These are phyloP conservation scores for Acanthosepion lycidas DNA, from an alignment of 2,888 invertebrate genomes.

Conservation along the genomic window DNA sequence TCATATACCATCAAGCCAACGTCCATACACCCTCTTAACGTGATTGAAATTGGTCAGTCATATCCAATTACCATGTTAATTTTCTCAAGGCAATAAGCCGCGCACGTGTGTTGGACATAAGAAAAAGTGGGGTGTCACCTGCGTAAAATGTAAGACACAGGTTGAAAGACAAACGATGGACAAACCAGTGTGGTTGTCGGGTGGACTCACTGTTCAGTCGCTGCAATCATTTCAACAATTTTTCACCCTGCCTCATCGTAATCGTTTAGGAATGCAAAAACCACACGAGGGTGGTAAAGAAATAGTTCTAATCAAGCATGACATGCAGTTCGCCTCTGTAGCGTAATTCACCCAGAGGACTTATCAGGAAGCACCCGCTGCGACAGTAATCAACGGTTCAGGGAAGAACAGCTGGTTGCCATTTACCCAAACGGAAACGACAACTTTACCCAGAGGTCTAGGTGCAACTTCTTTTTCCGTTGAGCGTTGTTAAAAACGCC, in stretches of 20 bases:
- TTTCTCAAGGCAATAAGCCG: neutral
- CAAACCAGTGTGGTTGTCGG: neutral
- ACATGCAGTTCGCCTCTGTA: neutral
- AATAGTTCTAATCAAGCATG: neutral
- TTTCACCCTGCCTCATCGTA: neutral
- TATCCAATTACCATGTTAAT: neutral
- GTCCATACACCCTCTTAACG: neutral
- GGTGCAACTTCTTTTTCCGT: neutral
- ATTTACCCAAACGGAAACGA: conserved; percentile 8
- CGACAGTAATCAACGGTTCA: conserved; percentile 8
- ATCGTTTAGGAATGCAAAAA: neutral
- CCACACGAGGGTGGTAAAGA: neutral
- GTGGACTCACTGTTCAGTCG: neutral
- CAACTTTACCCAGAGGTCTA: conserved; percentile 22
- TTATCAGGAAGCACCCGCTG: neutral
- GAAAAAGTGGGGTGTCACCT: neutral
- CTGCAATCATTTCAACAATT: too few species aligned
- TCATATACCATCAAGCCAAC: neutral
- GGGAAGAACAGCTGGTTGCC: neutral
- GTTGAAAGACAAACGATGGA: neutral
- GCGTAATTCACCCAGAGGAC: neutral
- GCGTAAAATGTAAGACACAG: neutral
- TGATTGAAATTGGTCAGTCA: neutral
- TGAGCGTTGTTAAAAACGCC: neutral
- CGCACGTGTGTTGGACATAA: neutral